These are phyloP conservation scores for Cotesia chilonis DNA, from an alignment of 1,140 invertebrate genomes.

Conservation along the genomic window DNA sequence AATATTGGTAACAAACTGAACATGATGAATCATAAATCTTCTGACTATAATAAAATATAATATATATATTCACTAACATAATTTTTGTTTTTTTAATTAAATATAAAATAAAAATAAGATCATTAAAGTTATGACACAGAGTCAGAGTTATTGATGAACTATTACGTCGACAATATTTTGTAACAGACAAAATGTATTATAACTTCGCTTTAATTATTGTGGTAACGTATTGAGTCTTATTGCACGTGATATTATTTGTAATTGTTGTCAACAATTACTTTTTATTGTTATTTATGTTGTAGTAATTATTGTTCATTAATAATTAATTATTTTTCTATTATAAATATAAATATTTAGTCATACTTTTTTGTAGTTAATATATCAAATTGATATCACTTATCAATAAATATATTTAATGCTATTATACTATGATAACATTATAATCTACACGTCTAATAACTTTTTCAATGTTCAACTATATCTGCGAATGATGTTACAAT, in stretches of 20 bases:
- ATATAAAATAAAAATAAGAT: not conserved
- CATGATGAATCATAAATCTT: slow-evolving; percentile 13
- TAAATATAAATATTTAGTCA: no score
- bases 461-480: slow-evolving; percentile 5
- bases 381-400: not conserved
- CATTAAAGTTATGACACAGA: not conserved
- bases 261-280: not conserved
- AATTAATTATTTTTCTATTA: slow-evolving; percentile 13
- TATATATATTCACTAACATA: not conserved
- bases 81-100: no score
- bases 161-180: slow-evolving; percentile 1
- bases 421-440: slow-evolving; percentile 12
- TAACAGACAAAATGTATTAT: slow-evolving; percentile 31
- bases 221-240: slow-evolving; percentile 44
- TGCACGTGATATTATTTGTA: slow-evolving; percentile 37
- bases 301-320: slow-evolving; percentile 22
- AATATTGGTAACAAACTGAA: slow-evolving; percentile 19
- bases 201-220: slow-evolving; percentile 38
- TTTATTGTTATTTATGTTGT: no score
- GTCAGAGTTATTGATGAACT: not conserved
- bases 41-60: not conserved
- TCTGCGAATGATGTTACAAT: slow-evolving; percentile 31
- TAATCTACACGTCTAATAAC: slow-evolving; percentile 23
- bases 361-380: slow-evolving; percentile 25
- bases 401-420: slow-evolving; percentile 9